These are phyloP conservation scores for Montipora sp. DNA, from an alignment of 64 coral and sea anemone species.

Conservation along the genomic window DNA sequence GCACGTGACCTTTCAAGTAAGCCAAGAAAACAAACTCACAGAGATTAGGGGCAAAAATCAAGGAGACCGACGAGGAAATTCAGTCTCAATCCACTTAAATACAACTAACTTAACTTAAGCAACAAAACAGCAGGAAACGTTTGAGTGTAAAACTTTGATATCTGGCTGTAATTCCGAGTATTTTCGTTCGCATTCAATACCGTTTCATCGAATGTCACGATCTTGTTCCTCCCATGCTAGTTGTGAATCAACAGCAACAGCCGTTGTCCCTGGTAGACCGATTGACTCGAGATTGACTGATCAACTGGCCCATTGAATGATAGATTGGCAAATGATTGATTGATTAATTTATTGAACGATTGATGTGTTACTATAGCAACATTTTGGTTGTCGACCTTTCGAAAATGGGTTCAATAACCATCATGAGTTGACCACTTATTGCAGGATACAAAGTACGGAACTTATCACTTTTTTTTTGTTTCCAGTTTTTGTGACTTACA, in stretches of 20 bases:
- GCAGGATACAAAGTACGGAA: neutral
- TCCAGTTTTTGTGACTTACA: neutral
- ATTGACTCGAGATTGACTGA: neutral
- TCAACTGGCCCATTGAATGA: neutral
- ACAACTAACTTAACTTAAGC: neutral
- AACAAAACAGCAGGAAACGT: neutral
- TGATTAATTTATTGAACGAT: neutral
- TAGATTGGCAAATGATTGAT: conserved; percentile 2
- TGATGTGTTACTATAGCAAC: conserved; percentile 15
- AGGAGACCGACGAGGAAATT: neutral
- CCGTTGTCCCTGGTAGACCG: neutral
- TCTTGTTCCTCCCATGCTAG: neutral
- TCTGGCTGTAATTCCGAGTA: neutral
- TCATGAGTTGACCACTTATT: neutral
- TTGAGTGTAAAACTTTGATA: neutral
- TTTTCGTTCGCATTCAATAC: neutral
- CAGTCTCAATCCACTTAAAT: neutral
- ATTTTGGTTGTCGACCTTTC: neutral
- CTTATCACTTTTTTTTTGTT: neutral
- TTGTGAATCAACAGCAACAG: neutral
- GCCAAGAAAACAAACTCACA: neutral
- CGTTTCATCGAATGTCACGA: neutral
- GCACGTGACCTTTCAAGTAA: too few species aligned
- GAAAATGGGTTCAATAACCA: neutral
- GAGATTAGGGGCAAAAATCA: neutral